Evolutionary conservation across 2,888 invertebrate species (phyloP).

Genomic region (Drosophila paucipuncta): DNA sequence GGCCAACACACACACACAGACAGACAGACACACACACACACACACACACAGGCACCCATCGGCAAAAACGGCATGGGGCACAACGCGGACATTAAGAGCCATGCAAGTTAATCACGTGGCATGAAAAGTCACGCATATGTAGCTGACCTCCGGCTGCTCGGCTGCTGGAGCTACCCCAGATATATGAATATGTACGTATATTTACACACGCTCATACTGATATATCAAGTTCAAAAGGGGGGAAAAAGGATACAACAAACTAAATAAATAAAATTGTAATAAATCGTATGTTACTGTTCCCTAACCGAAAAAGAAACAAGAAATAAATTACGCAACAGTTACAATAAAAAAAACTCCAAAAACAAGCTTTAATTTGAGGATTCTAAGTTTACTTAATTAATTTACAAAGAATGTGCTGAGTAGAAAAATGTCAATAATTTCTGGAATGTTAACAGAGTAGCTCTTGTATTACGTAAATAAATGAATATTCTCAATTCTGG

Average conservation of each 20-base stretch:
- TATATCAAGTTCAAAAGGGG: not conserved
- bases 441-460: not conserved
- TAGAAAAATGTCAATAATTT: not conserved
- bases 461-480: not conserved
- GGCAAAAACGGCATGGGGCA: not conserved
- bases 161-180: slow-evolving; percentile 39
- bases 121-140: slow-evolving; percentile 70
- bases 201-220: not conserved
- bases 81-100: slow-evolving; percentile 49
- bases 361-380: slow-evolving; percentile 40
- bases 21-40: slow-evolving; percentile 10
- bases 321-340: not conserved
- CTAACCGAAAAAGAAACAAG: slow-evolving; percentile 10
- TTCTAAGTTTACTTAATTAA: slow-evolving; percentile 36
- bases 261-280: slow-evolving; percentile 21
- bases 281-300: slow-evolving; percentile 34
- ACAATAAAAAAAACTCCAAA: slow-evolving; percentile 4
- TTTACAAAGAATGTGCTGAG: not conserved
- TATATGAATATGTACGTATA: not conserved
- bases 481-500: not conserved
- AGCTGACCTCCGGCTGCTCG: slow-evolving; percentile 46
- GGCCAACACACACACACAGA: slow-evolving; percentile 22
- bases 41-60: slow-evolving; percentile 1
- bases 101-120: slow-evolving; percentile 77
- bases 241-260: slow-evolving; percentile 36